Percentiles rank a stretch among this genome's conserved stretches.
phyloP scores from a whole-genome alignment of 30 jellyfish, hydroid and myxozoan species.

The Aurelia aurita region DNA sequence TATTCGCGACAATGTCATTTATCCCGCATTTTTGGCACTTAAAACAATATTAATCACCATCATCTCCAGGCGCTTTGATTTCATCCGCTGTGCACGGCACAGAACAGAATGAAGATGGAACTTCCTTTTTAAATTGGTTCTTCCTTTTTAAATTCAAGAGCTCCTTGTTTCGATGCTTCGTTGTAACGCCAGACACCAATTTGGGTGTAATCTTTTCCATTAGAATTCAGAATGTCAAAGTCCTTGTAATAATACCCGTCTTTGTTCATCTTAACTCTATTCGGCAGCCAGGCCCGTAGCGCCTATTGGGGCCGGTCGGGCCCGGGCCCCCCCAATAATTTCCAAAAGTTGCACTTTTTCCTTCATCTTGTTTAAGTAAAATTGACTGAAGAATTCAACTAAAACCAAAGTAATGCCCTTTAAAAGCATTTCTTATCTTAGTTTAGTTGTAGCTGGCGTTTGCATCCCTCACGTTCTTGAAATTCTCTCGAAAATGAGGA shows the following conservation, averaged over 20 bases:
- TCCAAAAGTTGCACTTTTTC: too few relatives aligned
- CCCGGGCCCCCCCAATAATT: too few relatives aligned
- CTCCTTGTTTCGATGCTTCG: neutral
- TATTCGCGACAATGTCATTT: conserved; percentile 29
- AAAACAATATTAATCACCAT: conserved; percentile 46
- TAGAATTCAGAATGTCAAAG: neutral
- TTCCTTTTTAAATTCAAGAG: neutral
- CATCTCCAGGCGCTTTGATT: conserved; percentile 9
- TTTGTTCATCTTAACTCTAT: neutral
- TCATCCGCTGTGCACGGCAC: conserved; percentile 35
- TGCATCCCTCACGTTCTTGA: too few relatives aligned
- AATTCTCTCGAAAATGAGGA: too few relatives aligned
- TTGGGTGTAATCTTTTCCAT: conserved; percentile 15
- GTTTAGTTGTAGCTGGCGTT: too few relatives aligned
- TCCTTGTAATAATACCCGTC: neutral
- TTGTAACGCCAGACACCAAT: conserved; percentile 15
- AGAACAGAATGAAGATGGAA: conserved; percentile 46
- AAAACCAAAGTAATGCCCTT: too few relatives aligned
- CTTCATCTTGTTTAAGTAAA: too few relatives aligned
- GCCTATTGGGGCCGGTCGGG: too few relatives aligned
- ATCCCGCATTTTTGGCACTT: conserved; percentile 44
- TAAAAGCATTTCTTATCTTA: too few relatives aligned
- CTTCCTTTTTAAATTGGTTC: neutral
- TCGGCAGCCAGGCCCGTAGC: too few relatives aligned
- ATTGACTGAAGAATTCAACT: too few relatives aligned